A percentile compares a stretch with the other conserved stretches of the same genome.
phyloP scores from a whole-genome alignment of 1,140 invertebrate genomes.

The Mactra quadrangularis region DNA sequence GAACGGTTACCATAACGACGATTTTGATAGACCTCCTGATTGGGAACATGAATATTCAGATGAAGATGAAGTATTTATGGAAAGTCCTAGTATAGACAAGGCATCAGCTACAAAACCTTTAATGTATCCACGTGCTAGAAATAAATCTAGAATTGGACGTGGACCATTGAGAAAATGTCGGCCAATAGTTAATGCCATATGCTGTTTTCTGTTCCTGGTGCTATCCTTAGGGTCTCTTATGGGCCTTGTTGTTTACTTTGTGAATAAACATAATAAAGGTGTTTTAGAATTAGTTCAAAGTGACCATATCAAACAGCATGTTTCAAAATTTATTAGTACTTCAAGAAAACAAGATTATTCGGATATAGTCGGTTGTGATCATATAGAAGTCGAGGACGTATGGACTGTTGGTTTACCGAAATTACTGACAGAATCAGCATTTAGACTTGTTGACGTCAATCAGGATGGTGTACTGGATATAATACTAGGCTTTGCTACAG shows the following conservation, averaged over 20 bases:
- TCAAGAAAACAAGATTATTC: slow-evolving; percentile 21
- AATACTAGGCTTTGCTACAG: slow-evolving; percentile 92
- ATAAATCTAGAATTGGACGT: slow-evolving; percentile 69
- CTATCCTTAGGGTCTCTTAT: slow-evolving; percentile 73
- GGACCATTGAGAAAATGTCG: slow-evolving; percentile 70
- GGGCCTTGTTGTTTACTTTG: slow-evolving; percentile 71
- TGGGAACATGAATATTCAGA: slow-evolving; percentile 71
- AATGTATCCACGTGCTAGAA: slow-evolving; percentile 75
- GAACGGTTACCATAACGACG: slow-evolving; percentile 68
- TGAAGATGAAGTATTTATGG: slow-evolving; percentile 78
- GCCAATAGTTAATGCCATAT: slow-evolving; percentile 70
- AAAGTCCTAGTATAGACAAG: slow-evolving; percentile 69
- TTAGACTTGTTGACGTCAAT: slow-evolving; percentile 90
- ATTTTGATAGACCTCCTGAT: slow-evolving; percentile 49
- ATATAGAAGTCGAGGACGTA: slow-evolving; percentile 88
- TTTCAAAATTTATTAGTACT: slow-evolving; percentile 16
- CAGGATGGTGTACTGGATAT: slow-evolving; percentile 90
- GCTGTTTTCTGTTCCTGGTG: slow-evolving; percentile 73
- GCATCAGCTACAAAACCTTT: slow-evolving; percentile 74
- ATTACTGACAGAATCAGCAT: slow-evolving; percentile 90
- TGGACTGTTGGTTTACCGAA: slow-evolving; percentile 90
- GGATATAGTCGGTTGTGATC: slow-evolving; percentile 85
- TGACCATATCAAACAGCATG: not conserved
- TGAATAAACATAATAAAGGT: slow-evolving; percentile 65
- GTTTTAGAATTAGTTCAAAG: not conserved